Base-by-base conservation (phyloP, 2,113 vertebrate species). In the Isurus oxyrinchus region DNA sequence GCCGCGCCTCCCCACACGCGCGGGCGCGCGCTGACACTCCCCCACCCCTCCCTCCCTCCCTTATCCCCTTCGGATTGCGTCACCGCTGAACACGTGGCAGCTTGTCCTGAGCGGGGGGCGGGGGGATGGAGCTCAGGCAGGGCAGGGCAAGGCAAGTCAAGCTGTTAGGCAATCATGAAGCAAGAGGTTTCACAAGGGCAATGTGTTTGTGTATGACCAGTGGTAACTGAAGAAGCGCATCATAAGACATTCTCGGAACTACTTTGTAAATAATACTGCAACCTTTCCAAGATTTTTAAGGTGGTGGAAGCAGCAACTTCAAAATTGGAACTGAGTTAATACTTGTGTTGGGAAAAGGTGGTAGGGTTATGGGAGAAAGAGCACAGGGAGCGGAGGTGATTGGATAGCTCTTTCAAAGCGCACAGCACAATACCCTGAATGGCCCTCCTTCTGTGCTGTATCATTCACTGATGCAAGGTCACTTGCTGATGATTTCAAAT, bases 11-110 rank as follows among this genome's bases (percentile, higher is more conserved):
- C 3, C 25, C 66, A 13, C 90, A 3, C 10, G 69, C 57, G 11
- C 59, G 55, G 53, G 0, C 96, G 98, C 96, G 91, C 97, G 96
- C 96, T 96, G 98, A 5, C 1, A 0, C 59, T 44, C 35, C 40
- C 57, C 49, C 2, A 7, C 8, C 31, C n/a, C 59, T 19, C 63
- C 19, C n/a, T n/a, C n/a, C n/a, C 61, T n/a, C 25, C 21, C 35
- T n/a, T 2, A 8, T 49, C 44, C 40, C 11, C 40, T 67, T 19
- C n/a, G 13, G 21, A 13, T 69, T 49, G 40, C 61, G 93, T 95
- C 61, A 95, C 27, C 40, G 7, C 0, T 95, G 61, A 59, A 95
- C 93, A 95, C 93, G 93, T 95, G 93, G 93, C 93, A 91, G 10
- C 25, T 31, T 11, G 6, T 19, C 3, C 63, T 67, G 63, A 66